Evolutionary conservation across 2,888 invertebrate genomes (phyloP), one percentile per base, ranked within the genome.

Genomic region (Labia minor): DNA sequence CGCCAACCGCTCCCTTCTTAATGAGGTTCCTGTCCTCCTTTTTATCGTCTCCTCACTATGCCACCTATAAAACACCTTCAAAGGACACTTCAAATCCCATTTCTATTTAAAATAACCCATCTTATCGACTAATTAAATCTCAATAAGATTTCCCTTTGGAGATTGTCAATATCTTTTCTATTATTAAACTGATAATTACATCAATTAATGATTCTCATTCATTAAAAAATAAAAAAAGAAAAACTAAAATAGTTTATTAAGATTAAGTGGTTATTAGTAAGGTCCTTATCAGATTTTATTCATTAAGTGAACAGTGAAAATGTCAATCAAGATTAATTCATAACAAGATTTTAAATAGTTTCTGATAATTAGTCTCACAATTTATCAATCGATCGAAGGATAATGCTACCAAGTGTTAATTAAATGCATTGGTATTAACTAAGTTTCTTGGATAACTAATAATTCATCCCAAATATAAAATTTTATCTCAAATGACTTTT

Each of bases 251-350:
- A 33, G 26, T 26, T 6, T 26, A 16, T 8, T 49, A 4, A 10
- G 49, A 49, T 49, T 10, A 49, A 49, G 14, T 49, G 14, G n/a
- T 11, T 49, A 49, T 49, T 49, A 49, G 49, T n/a, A 8, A 49
- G n/a, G n/a, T 11, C n/a, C 49, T 49, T 49, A 49, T 49, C 49
- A 10, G 49, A 49, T 49, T 49, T 49, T 49, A 2, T 49, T 49
- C 49, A 49, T 49, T 49, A 49, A 16, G n/a, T 49, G 3, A n/a
- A 16, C 49, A 16, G 49, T n/a, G 49, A 26, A 26, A 49, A 14
- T 49, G 49, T 49, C 49, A 49, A 49, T 49, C 49, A 49, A 49
- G 49, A 49, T 49, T 49, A 49, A 49, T 49, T n/a, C 49, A 3
- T n/a, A 49, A 49, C 49, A 49, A 49, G 49, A 49, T 49, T 49